phyloP scores from a whole-genome alignment of 2,113 vertebrate genomes.

The Sorex araneus region DNA sequence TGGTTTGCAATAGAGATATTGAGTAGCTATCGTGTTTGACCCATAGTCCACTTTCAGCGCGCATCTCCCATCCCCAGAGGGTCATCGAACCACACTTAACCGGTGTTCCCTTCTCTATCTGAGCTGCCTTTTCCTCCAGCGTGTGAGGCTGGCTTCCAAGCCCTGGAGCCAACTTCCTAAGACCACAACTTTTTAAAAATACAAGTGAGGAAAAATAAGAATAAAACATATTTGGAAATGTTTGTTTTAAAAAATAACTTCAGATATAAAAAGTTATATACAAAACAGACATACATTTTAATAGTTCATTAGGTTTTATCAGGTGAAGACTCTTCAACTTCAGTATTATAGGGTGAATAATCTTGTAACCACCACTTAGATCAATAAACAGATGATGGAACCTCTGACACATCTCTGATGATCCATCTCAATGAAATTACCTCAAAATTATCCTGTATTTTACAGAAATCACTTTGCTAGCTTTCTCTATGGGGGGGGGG shows the following conservation, averaged over 20 bases:
- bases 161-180: too few species aligned
- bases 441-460: neutral
- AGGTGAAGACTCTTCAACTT: too few species aligned
- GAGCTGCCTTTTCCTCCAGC: too few species aligned
- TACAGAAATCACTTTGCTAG: neutral
- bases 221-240: neutral
- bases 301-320: neutral
- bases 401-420: neutral
- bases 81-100: too few species aligned
- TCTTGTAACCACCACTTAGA: neutral
- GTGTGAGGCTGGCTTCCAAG: too few species aligned
- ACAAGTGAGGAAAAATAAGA: neutral
- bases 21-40: too few species aligned
- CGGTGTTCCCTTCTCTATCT: too few species aligned
- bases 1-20: too few species aligned
- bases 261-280: neutral
- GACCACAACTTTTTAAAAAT: too few species aligned
- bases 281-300: neutral
- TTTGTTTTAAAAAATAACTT: conserved; percentile 37
- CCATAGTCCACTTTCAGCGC: too few species aligned
- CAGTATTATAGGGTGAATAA: neutral
- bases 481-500: neutral
- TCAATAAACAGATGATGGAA: neutral
- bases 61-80: too few species aligned
- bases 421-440: neutral